Conservation (phyloP, 2,888 invertebrate genomes). For the Drosophila lacicola region DNA sequence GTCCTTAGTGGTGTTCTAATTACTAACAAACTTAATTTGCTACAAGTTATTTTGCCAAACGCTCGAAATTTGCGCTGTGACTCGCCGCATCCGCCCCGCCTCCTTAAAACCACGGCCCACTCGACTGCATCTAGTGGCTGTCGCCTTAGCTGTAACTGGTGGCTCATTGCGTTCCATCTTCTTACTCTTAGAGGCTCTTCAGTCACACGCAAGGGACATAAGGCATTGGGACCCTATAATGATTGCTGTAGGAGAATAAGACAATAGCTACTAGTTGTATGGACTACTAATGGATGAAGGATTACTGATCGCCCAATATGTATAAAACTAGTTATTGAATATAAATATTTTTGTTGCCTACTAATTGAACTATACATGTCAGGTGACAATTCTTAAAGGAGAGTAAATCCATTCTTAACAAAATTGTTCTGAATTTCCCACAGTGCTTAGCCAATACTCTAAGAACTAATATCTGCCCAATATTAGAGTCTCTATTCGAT, state of each 20-base stretch:
- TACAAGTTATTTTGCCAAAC: conserved; percentile 75
- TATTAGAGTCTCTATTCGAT: too few relatives aligned
- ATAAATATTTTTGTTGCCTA: too few relatives aligned
- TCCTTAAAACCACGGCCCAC: conserved; percentile 17
- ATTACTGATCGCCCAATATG: too few relatives aligned
- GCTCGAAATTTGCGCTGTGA: conserved; percentile 18
- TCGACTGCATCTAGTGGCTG: conserved; percentile 20
- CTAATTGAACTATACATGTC: too few relatives aligned
- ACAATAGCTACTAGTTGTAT: too few relatives aligned
- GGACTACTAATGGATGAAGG: too few relatives aligned
- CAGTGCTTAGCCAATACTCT: too few relatives aligned
- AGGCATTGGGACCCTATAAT: conserved; percentile 1
- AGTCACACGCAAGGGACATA: conserved; percentile 30
- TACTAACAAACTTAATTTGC: conserved; percentile 81
- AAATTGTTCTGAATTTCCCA: too few relatives aligned
- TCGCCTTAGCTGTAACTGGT: conserved; percentile 7
- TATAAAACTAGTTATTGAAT: too few relatives aligned
- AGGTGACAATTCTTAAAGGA: too few relatives aligned
- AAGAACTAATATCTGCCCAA: too few relatives aligned
- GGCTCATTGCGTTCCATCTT: conserved; percentile 9
- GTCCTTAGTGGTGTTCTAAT: conserved; percentile 81
- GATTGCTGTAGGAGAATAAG: background rate
- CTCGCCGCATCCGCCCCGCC: background rate
- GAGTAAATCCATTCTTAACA: too few relatives aligned
- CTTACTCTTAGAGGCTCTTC: conserved; percentile 33